Percentiles rank a stretch among this genome's conserved stretches.
These are phyloP conservation scores for Chymomyza fuscimana DNA, from an alignment of 2,888 invertebrate genomes.

Conservation along the genomic window DNA sequence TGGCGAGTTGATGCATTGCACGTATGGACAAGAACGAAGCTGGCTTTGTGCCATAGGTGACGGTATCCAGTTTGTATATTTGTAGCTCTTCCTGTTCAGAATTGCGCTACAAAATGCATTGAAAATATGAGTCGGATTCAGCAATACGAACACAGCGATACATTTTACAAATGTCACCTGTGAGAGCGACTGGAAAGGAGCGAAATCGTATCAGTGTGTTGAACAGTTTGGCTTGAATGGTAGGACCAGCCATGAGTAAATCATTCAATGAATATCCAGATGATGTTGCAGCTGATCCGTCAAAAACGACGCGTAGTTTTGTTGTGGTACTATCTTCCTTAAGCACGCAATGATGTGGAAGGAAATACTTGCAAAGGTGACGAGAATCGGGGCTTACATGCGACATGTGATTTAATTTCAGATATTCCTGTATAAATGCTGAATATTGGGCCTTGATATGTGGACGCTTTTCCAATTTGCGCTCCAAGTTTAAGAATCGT, in stretches of 20 bases:
- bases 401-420: conserved; percentile 21
- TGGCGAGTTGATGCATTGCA: conserved; percentile 17
- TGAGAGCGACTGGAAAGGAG: conserved; percentile 23
- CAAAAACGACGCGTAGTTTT: conserved; percentile 18
- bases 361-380: conserved; percentile 12
- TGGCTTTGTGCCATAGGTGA: neutral
- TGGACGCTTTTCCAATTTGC: neutral
- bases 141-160: neutral
- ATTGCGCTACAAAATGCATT: conserved; percentile 28
- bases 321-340: conserved; percentile 17
- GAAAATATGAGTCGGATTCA: neutral
- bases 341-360: conserved; percentile 21
- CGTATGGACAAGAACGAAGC: conserved; percentile 22
- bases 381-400: neutral
- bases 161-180: conserved; percentile 34
- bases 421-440: conserved; percentile 17
- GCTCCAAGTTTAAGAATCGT: conserved; percentile 29
- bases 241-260: conserved; percentile 1
- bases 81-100: conserved; percentile 5
- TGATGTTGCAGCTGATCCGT: conserved; percentile 16
- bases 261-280: conserved; percentile 8
- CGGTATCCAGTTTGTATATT: conserved; percentile 8
- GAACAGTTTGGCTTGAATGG: conserved; percentile 10
- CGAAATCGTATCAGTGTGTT: conserved; percentile 28
- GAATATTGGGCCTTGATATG: conserved; percentile 4